These are phyloP conservation scores for Ptychodera flava DNA, from an alignment of 35 echinoderm and acorn worm genomes.

Conservation along the genomic window DNA sequence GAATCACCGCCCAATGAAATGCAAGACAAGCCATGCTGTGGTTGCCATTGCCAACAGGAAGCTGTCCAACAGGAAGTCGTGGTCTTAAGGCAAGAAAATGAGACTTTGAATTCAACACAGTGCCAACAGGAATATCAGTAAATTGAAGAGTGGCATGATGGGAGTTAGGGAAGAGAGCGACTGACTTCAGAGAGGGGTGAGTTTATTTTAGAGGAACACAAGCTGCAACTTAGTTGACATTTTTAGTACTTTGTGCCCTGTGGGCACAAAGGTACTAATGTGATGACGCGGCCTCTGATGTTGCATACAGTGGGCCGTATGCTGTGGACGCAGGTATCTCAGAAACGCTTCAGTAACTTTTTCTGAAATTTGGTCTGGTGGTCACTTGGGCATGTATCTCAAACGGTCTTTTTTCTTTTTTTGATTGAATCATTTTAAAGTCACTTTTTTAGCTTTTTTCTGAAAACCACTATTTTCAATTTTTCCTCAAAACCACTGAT, in stretches of 20 bases:
- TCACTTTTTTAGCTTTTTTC: too few relatives aligned
- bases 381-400: background rate
- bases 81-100: conserved; percentile 82
- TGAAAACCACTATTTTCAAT: too few relatives aligned
- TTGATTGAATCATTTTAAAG: too few relatives aligned
- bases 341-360: too few relatives aligned
- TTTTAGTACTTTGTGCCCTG: too few relatives aligned
- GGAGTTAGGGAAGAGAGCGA: conserved; percentile 89
- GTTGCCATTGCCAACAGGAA: conserved; percentile 52
- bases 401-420: conserved; percentile 23
- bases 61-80: conserved; percentile 66
- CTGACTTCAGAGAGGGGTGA: conserved; percentile 79
- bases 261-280: background rate
- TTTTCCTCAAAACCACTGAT: too few relatives aligned
- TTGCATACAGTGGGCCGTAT: too few relatives aligned
- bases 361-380: too few relatives aligned
- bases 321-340: too few relatives aligned
- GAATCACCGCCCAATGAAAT: conserved; percentile 21
- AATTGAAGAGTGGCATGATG: conserved; percentile 82
- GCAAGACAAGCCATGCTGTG: too few relatives aligned
- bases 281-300: too few relatives aligned
- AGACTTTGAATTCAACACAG: conserved; percentile 72
- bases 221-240: background rate
- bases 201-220: background rate
- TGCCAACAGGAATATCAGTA: conserved; percentile 87